phyloP scores from a whole-genome alignment of 2,797 vertebrate species.

The Trachurus trachurus region DNA sequence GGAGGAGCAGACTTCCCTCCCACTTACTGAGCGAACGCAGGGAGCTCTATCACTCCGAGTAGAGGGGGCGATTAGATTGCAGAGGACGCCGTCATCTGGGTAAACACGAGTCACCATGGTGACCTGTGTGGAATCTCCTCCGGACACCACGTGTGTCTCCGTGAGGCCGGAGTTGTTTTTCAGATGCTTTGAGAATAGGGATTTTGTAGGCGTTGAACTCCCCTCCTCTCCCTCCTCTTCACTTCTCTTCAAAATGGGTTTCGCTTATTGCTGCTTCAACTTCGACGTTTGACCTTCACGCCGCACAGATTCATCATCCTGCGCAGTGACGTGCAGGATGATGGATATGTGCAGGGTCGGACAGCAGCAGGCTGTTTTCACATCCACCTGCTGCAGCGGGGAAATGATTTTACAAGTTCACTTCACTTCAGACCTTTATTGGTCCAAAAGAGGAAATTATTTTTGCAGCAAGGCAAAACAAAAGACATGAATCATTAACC shows the following conservation, averaged over 20 bases:
- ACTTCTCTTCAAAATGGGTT: background rate
- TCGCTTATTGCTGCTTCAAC: background rate
- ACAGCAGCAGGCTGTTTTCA: background rate
- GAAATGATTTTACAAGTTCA: background rate
- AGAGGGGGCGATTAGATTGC: conserved; percentile 65
- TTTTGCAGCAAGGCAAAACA: background rate
- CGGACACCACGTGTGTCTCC: conserved; percentile 29
- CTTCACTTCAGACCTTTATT: background rate
- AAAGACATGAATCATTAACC: no score
- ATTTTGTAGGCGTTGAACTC: conserved; percentile 24
- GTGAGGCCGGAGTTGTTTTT: conserved; percentile 41
- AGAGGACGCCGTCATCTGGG: conserved; percentile 55
- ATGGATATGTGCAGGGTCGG: background rate
- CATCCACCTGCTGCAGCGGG: background rate
- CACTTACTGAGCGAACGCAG: conserved; percentile 57
- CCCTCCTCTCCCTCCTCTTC: background rate
- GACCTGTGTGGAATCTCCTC: conserved; percentile 47
- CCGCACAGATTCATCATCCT: no score
- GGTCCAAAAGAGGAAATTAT: background rate
- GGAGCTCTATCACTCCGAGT: conserved; percentile 57
- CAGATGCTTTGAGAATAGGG: conserved; percentile 23
- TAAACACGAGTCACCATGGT: conserved; percentile 60
- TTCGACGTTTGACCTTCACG: background rate
- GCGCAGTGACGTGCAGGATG: no score
- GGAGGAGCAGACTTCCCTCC: conserved; percentile 45